Evolutionary conservation across 2,797 vertebrate genomes (phyloP).

Genomic region (Cossypha dichroa): DNA sequence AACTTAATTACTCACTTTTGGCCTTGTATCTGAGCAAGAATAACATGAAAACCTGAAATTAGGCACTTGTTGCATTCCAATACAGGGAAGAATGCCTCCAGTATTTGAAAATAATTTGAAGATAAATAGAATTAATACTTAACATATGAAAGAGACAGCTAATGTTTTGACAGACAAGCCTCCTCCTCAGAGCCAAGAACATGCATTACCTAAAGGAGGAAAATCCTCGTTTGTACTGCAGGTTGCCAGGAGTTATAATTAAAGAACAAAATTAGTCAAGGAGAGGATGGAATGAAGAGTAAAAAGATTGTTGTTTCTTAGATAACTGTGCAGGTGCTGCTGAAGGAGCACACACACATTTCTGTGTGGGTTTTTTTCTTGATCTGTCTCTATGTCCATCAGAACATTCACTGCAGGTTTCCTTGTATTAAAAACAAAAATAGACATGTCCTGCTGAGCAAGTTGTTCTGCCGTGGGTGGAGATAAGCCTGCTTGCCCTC

Average conservation of each 20-base stretch:
- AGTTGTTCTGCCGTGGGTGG: neutral
- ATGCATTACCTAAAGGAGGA: constrained; percentile 54
- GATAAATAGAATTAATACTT: constrained; percentile 68
- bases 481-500: neutral
- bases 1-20: constrained; percentile 51
- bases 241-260: constrained; percentile 63
- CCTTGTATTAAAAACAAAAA: neutral
- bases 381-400: neutral
- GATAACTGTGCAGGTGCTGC: neutral
- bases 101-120: constrained; percentile 67
- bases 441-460: neutral
- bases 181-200: constrained; percentile 61
- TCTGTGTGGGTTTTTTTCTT: neutral
- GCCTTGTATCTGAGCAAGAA: constrained; percentile 46
- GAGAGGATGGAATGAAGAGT: constrained; percentile 9
- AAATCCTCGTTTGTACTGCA: constrained; percentile 55
- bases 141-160: constrained; percentile 55
- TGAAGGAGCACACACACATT: neutral
- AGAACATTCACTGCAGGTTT: neutral
- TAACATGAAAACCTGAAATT: constrained; percentile 52
- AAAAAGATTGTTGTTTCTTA: constrained; percentile 10
- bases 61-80: constrained; percentile 53
- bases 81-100: constrained; percentile 60
- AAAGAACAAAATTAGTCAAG: constrained; percentile 53
- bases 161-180: constrained; percentile 62